Evolutionary conservation across 1,140 invertebrate genomes (phyloP).

Genomic region (Pantala flavescens): DNA sequence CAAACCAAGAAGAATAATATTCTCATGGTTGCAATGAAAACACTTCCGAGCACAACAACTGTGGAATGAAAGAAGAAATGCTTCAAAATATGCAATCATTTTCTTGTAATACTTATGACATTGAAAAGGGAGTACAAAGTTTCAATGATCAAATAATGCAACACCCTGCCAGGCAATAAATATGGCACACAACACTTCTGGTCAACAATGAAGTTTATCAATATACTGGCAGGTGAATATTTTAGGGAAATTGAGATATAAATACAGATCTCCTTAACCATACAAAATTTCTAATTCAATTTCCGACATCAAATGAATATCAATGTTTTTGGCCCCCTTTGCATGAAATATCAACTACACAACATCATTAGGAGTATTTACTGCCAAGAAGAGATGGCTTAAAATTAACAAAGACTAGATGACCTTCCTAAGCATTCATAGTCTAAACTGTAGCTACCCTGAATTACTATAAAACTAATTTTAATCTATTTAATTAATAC

Average conservation of each 20-base stretch:
- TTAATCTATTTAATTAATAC: background rate
- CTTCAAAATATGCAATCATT: background rate
- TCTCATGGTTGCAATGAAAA: background rate
- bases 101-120: background rate
- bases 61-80: constrained; percentile 9
- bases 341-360: background rate
- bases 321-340: background rate
- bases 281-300: constrained; percentile 1
- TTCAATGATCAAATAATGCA: background rate
- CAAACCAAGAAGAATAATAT: constrained; percentile 3
- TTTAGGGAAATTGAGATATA: background rate
- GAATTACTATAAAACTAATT: background rate
- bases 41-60: background rate
- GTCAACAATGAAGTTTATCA: background rate
- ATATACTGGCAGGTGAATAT: background rate
- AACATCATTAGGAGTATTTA: background rate
- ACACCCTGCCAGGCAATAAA: background rate
- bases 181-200: constrained; percentile 5
- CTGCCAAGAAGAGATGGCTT: background rate
- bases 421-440: background rate
- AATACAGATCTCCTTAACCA: background rate
- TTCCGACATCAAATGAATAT: constrained; percentile 3
- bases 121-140: constrained; percentile 9
- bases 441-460: background rate
- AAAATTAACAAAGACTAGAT: constrained; percentile 8